These are phyloP conservation scores for Talpa occidentalis DNA, from an alignment of 2,113 vertebrate genomes.

Conservation along the genomic window DNA sequence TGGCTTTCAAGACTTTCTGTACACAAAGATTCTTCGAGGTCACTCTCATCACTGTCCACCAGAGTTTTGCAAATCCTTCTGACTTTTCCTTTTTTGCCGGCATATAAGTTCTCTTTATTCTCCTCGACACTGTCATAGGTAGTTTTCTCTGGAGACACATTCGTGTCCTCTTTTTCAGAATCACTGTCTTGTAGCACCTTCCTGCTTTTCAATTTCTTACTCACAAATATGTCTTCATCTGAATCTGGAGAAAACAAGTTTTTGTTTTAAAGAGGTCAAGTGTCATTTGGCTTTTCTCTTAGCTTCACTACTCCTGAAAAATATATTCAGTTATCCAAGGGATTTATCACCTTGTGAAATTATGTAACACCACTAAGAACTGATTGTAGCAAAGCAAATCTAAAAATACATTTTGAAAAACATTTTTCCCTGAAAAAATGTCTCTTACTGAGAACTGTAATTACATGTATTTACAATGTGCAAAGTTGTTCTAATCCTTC, in stretches of 20 bases:
- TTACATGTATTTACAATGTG: conserved; percentile 61
- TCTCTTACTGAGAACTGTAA: conserved; percentile 45
- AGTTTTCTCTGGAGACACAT: conserved; percentile 7
- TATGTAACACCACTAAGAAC: conserved; percentile 58
- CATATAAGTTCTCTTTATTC: conserved; percentile 57
- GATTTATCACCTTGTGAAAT: conserved; percentile 40
- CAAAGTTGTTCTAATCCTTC: conserved; percentile 61
- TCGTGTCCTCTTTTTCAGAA: conserved; percentile 88
- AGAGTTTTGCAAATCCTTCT: conserved; percentile 70
- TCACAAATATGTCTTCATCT: conserved; percentile 91
- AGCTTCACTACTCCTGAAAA: conserved; percentile 35
- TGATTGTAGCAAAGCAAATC: conserved; percentile 47
- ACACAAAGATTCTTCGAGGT: conserved; percentile 54
- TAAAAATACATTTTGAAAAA: conserved; percentile 55
- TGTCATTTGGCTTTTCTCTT: conserved; percentile 27
- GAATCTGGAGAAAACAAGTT: conserved; percentile 87
- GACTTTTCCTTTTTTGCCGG: conserved; percentile 74
- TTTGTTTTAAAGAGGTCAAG: background rate
- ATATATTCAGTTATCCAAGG: conserved; percentile 38
- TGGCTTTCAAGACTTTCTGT: conserved; percentile 49
- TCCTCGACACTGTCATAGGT: conserved; percentile 64
- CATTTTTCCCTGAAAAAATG: background rate
- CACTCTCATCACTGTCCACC: conserved; percentile 85
- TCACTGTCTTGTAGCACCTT: conserved; percentile 93
- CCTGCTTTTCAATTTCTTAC: conserved; percentile 88